Evolutionary conservation across 2,888 invertebrate species (phyloP), one percentile per base, ranked within the genome.

Genomic region (Priocnemis perturbator): DNA sequence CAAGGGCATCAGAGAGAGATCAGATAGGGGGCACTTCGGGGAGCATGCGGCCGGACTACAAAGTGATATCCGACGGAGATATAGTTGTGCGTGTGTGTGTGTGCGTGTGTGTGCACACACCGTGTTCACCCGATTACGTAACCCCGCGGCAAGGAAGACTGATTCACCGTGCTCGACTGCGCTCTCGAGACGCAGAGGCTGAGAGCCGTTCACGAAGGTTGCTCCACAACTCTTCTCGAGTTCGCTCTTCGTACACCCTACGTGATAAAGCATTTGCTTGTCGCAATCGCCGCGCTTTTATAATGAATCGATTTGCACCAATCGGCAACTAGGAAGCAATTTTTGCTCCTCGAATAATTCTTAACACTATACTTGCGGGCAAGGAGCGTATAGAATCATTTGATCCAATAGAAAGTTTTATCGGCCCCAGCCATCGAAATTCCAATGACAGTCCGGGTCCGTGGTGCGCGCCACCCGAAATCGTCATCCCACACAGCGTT

Each of bases 1-100:
- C 79, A 77, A 78, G 78, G 81, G 80, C 81, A 81, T 81, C 80
- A 73, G 74, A 68, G 76, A 77, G 77, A 83, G 82, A 86, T 85
- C 84, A 85, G 85, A 86, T 85, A 83, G 83, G 79, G 80, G 79
- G 80, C 78, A 78, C 76, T 81, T 82, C 78, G 65, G n/a, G n/a
- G 79, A 73, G 66, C 76, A 77, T 75, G 82, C 85, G 87, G 84
- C 68, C 79, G 77, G 83, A 87, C 84, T 85, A 87, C 87, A 87
- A 87, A 87, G 87, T 83, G 86, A 86, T 85, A 85, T 85, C 84
- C 86, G 81, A 85, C 83, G 78, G 67, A 85, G 86, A 87, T 85
- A 78, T 77, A 37, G 37, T n/a, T n/a, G n/a, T n/a, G n/a, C n/a
- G n/a, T n/a, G n/a, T n/a, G n/a, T n/a, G n/a, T n/a, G n/a, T n/a